Evolutionary conservation across 2,113 vertebrate genomes (phyloP).

Genomic region (Uria aalge): DNA sequence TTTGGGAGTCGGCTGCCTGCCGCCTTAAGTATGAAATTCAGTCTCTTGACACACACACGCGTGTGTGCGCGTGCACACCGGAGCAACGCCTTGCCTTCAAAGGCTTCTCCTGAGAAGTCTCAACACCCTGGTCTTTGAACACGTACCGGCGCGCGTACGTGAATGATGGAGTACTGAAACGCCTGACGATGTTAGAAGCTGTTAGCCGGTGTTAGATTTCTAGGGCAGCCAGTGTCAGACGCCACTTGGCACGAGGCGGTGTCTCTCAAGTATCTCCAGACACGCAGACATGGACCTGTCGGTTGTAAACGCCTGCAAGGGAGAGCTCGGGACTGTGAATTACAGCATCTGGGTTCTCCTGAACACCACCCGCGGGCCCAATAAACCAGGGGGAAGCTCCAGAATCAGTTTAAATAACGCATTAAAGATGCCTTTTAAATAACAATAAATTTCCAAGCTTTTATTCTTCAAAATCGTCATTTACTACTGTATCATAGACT

Average conservation of each 20-base stretch:
- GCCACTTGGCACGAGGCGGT: neutral
- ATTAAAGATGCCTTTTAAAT: neutral
- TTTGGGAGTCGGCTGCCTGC: neutral
- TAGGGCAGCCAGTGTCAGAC: neutral
- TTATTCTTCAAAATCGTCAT: neutral
- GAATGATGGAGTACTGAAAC: neutral
- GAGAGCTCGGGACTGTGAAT: neutral
- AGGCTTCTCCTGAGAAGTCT: neutral
- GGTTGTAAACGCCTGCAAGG: neutral
- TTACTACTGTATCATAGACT: neutral
- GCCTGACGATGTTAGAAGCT: neutral
- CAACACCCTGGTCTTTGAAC: neutral
- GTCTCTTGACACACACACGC: rapidly evolving
- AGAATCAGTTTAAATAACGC: neutral
- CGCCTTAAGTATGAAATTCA: neutral
- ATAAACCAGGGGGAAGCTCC: neutral
- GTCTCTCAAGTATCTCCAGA: neutral
- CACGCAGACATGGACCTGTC: neutral
- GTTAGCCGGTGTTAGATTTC: neutral
- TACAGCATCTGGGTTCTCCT: neutral
- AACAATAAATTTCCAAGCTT: neutral
- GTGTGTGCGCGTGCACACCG: neutral
- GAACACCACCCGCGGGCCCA: neutral
- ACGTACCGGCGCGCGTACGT: rapidly evolving
- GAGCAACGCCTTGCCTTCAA: neutral